phyloP scores from a whole-genome alignment of 1,140 invertebrate species.

The Trigoniulus corallinus region DNA sequence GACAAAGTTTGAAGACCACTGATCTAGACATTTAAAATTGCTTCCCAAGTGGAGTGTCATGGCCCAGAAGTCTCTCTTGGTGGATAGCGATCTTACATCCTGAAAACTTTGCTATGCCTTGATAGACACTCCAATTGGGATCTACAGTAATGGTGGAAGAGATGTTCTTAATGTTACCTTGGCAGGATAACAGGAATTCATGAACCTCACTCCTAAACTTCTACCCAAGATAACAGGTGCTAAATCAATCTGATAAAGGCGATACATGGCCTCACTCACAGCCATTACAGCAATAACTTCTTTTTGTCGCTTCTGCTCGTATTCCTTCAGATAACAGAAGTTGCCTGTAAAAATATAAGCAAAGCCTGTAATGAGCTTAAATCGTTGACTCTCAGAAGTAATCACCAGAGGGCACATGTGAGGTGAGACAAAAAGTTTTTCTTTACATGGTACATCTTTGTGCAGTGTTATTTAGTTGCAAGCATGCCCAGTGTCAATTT shows the following conservation, averaged over 20 bases:
- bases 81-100: not conserved
- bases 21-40: too few species aligned
- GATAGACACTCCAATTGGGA: not conserved
- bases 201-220: constrained; percentile 68
- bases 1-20: too few species aligned
- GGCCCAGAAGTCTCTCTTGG: not conserved
- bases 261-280: constrained; percentile 69
- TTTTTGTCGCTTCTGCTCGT: constrained; percentile 66
- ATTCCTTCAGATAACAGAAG: constrained; percentile 50
- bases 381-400: not conserved
- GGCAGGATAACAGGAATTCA: constrained; percentile 55
- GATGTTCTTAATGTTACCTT: constrained; percentile 32
- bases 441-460: not conserved
- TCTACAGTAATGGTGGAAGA: not conserved
- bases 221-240: constrained; percentile 61
- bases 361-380: not conserved
- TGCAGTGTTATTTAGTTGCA: too few species aligned
- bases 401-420: too few species aligned
- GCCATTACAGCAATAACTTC: constrained; percentile 77
- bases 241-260: constrained; percentile 60
- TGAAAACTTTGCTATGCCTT: not conserved
- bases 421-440: not conserved
- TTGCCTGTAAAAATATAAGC: constrained; percentile 20
- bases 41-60: not conserved
- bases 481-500: too few species aligned